phyloP scores from a whole-genome alignment of 92 coral and sea anemone genomes.

The Heliopora coerulea region DNA sequence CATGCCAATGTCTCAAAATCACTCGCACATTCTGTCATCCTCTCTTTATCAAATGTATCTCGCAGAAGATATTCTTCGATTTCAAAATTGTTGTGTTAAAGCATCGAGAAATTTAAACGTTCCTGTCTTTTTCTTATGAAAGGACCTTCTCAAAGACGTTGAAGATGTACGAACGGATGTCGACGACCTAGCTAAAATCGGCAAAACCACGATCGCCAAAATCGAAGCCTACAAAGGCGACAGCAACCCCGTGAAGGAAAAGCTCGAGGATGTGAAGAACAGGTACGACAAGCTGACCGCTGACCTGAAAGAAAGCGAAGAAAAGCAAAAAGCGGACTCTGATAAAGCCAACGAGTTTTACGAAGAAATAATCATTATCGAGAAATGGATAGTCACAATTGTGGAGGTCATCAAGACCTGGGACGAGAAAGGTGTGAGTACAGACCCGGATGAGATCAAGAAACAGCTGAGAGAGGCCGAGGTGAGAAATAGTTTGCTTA shows the following conservation, averaged over 20 bases:
- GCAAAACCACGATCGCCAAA: constrained; percentile 36
- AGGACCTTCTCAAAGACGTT: constrained; percentile 60
- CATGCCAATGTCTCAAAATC: too few species aligned
- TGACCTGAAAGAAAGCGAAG: constrained; percentile 29
- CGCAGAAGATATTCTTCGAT: too few species aligned
- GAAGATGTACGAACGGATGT: constrained; percentile 52
- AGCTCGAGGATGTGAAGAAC: constrained; percentile 33
- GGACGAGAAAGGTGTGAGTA: constrained; percentile 68
- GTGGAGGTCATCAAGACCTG: constrained; percentile 65
- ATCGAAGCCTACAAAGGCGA: constrained; percentile 42
- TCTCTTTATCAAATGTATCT: too few species aligned
- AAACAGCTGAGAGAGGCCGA: constrained; percentile 76
- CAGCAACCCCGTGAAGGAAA: constrained; percentile 46
- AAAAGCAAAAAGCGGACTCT: constrained; percentile 30
- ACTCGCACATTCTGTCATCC: too few species aligned
- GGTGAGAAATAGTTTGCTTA: constrained; percentile 33
- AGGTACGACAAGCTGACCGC: constrained; percentile 36
- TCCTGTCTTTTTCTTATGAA: constrained; percentile 21
- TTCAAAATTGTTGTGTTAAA: too few species aligned
- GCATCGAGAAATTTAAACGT: too few species aligned
- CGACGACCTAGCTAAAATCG: constrained; percentile 72
- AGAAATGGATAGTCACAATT: constrained; percentile 66
- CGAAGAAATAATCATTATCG: constrained; percentile 71
- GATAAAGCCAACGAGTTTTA: constrained; percentile 69
- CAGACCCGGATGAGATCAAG: constrained; percentile 80